Evolutionary conservation across 2,113 vertebrate genomes (phyloP).

Genomic region (Pseudopodoces humilis): DNA sequence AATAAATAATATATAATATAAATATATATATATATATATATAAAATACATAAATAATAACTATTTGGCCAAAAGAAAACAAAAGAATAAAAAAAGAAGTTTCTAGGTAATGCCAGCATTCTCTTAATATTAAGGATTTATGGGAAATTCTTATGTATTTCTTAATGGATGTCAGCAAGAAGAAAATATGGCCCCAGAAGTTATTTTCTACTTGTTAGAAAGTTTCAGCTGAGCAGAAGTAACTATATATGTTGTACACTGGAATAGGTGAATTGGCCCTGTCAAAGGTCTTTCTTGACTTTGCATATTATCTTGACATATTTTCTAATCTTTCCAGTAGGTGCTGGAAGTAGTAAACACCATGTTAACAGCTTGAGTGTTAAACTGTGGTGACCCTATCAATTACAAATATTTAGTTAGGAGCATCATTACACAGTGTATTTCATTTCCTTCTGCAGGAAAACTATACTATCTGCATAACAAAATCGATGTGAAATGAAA

Average conservation of each 20-base stretch:
- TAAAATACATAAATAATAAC: neutral
- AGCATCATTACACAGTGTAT: constrained; percentile 41
- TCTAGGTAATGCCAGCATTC: neutral
- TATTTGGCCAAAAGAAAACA: neutral
- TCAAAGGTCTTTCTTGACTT: neutral
- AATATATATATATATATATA: too few relatives aligned
- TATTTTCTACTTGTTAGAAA: neutral
- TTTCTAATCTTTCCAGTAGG: neutral
- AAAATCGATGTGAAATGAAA: constrained; percentile 63
- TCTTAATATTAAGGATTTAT: neutral
- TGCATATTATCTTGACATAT: neutral
- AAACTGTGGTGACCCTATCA: constrained; percentile 41
- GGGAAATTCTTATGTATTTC: neutral
- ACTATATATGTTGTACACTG: neutral
- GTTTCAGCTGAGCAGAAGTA: neutral
- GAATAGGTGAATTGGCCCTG: neutral
- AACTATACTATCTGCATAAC: constrained; percentile 33
- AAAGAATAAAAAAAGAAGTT: neutral
- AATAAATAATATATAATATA: neutral
- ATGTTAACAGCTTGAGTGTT: neutral
- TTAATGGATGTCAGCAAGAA: neutral
- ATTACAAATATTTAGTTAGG: constrained; percentile 28
- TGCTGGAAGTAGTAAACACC: neutral
- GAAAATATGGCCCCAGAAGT: neutral
- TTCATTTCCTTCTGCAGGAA: constrained; percentile 54